phyloP scores from a whole-genome alignment of 2,888 invertebrate species.

The Dermolepida albohirtum region DNA sequence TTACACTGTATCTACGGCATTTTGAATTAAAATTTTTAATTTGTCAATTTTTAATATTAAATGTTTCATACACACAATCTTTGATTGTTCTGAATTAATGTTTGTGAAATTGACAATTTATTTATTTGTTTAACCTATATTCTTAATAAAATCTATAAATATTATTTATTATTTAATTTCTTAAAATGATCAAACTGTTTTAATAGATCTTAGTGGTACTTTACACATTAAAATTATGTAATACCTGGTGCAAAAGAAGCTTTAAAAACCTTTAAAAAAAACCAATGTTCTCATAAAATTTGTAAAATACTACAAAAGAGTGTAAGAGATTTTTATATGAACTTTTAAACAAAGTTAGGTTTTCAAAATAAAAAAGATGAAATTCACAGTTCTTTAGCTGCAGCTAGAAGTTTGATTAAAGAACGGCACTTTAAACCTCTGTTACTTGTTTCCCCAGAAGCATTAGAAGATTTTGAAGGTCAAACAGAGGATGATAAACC shows the following conservation, averaged over 20 bases:
- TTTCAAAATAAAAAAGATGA: constrained; percentile 75
- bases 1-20: too few relatives aligned
- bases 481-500: constrained; percentile 64
- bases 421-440: constrained; percentile 74
- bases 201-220: constrained; percentile 87
- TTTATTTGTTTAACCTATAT: neutral
- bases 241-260: constrained; percentile 77
- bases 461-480: constrained; percentile 80
- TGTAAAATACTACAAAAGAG: constrained; percentile 90
- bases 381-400: constrained; percentile 82
- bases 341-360: constrained; percentile 73
- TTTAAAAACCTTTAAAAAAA: constrained; percentile 72
- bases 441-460: constrained; percentile 77
- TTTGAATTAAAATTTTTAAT: too few relatives aligned
- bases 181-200: constrained; percentile 67
- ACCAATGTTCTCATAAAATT: constrained; percentile 74
- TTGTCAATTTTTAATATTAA: too few relatives aligned
- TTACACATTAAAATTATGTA: constrained; percentile 78
- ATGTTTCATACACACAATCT: too few relatives aligned
- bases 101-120: too few relatives aligned
- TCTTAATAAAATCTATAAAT: constrained; percentile 1
- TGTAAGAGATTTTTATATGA: constrained; percentile 73
- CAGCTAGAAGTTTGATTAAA: constrained; percentile 73
- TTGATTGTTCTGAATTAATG: too few relatives aligned
- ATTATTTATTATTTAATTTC: neutral